phyloP scores from a whole-genome alignment of 2,888 invertebrate genomes.

The Agrochola circellaris region DNA sequence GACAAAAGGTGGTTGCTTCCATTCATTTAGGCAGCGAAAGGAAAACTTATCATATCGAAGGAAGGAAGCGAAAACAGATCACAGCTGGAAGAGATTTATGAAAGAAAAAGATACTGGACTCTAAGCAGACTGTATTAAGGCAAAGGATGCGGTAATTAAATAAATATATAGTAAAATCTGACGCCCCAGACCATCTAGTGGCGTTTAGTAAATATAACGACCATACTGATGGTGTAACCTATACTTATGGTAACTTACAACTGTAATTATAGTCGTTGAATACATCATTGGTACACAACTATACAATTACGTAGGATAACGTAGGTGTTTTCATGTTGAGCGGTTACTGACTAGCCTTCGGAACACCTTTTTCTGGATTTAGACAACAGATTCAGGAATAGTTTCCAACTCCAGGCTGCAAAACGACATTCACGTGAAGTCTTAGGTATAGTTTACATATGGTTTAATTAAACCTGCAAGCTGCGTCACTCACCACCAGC shows the following conservation, averaged over 20 bases:
- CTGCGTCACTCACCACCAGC: slow-evolving; percentile 51
- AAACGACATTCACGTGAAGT: slow-evolving; percentile 15
- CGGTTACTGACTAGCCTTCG: slow-evolving; percentile 33
- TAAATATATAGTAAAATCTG: slow-evolving; percentile 17
- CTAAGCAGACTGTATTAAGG: not conserved
- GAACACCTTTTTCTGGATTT: slow-evolving; percentile 38
- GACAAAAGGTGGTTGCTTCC: not conserved
- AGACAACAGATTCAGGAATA: slow-evolving; percentile 1
- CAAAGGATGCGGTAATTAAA: not conserved
- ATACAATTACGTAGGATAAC: slow-evolving; percentile 21
- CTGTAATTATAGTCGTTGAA: slow-evolving; percentile 26
- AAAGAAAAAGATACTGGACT: not conserved
- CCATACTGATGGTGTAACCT: slow-evolving; percentile 15
- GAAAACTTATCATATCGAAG: not conserved
- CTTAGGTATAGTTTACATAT: slow-evolving; percentile 2
- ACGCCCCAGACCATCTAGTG: slow-evolving; percentile 6
- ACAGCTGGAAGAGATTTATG: not conserved
- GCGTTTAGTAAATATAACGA: slow-evolving; percentile 55
- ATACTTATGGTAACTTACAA: slow-evolving; percentile 28
- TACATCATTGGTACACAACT: not conserved
- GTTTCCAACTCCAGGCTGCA: not conserved
- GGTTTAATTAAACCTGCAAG: slow-evolving; percentile 27
- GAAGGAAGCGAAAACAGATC: not conserved
- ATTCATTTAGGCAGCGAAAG: not conserved
- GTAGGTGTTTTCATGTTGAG: slow-evolving; percentile 17